Evolutionary conservation across 2,797 vertebrate species (phyloP).

Genomic region (Bufotes viridis): DNA sequence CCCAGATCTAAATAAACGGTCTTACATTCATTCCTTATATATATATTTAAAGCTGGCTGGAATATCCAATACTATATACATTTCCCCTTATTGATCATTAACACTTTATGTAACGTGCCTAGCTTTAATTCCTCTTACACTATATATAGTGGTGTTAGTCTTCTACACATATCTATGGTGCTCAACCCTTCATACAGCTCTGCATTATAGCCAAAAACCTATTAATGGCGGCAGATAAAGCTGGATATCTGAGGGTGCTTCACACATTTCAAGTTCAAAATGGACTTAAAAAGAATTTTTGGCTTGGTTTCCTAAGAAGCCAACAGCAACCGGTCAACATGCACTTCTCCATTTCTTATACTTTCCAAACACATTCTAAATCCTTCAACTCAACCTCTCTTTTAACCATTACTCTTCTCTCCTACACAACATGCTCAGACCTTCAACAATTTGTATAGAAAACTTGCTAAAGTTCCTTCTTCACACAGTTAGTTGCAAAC

Average conservation of each 20-base stretch:
- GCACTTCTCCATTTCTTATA: neutral
- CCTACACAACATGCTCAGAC: conserved; percentile 66
- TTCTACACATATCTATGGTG: neutral
- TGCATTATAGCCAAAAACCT: neutral
- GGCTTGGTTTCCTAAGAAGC: neutral
- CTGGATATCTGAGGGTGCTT: neutral
- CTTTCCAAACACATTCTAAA: conserved; percentile 15
- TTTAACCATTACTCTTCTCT: neutral
- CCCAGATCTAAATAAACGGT: neutral
- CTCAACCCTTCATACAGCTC: neutral
- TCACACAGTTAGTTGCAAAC: conserved; percentile 42
- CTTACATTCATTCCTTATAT: conserved; percentile 14
- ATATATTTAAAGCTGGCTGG: neutral
- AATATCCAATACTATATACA: conserved; percentile 24
- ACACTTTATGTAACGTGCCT: conserved; percentile 35
- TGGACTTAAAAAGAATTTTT: neutral
- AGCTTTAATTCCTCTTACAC: neutral
- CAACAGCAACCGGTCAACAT: neutral
- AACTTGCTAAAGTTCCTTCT: conserved; percentile 45
- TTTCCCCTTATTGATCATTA: neutral
- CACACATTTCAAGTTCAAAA: neutral
- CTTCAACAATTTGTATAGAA: conserved; percentile 66
- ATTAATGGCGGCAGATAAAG: neutral
- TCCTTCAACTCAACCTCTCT: neutral
- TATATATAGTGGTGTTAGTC: neutral